A percentile compares a stretch with the other conserved stretches of the same genome.
phyloP scores from a whole-genome alignment of 2,113 vertebrate genomes.

The Gadus macrocephalus region DNA sequence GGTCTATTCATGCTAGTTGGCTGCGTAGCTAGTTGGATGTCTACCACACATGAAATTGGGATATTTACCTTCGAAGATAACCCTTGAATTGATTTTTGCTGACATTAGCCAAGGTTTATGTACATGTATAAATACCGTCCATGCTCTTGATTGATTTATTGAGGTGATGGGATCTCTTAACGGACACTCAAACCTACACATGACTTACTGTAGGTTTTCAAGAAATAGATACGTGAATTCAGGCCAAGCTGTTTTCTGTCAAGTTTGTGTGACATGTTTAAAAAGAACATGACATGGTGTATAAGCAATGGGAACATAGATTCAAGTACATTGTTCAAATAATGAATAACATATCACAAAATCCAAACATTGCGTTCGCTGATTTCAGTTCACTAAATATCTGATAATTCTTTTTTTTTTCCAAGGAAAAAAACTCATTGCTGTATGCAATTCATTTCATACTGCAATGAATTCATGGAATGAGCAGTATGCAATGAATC shows the following conservation, averaged over 20 bases:
- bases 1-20: too few relatives aligned
- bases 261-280: constrained; percentile 31
- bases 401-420: too few relatives aligned
- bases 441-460: too few relatives aligned
- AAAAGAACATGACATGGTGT: constrained; percentile 41
- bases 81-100: too few relatives aligned
- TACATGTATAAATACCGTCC: constrained; percentile 31
- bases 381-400: too few relatives aligned
- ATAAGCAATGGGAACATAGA: constrained; percentile 43
- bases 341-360: too few relatives aligned
- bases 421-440: too few relatives aligned
- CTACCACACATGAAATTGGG: too few relatives aligned
- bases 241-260: constrained; percentile 31
- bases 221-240: constrained; percentile 50
- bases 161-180: constrained; percentile 33
- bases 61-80: too few relatives aligned
- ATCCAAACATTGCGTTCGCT: too few relatives aligned
- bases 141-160: constrained; percentile 48
- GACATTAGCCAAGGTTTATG: constrained; percentile 10
- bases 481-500: constrained; percentile 11
- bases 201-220: constrained; percentile 54
- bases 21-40: too few relatives aligned
- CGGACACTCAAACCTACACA: constrained; percentile 36
- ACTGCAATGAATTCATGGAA: too few relatives aligned
- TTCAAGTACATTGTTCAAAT: not conserved